These are phyloP conservation scores for Dicycla oo DNA, from an alignment of 2,888 invertebrate species.

Conservation along the genomic window DNA sequence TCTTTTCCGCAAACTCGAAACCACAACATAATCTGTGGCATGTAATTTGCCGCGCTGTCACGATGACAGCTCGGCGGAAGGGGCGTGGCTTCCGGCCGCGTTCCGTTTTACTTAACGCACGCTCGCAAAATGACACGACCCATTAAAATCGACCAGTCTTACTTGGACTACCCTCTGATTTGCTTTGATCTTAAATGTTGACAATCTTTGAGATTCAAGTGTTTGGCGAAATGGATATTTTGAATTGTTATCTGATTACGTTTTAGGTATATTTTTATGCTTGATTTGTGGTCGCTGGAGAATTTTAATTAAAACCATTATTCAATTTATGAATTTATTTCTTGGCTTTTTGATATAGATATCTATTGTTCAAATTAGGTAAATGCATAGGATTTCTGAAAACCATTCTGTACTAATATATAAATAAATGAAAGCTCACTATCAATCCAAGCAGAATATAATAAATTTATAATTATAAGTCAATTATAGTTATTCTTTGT, in stretches of 20 bases:
- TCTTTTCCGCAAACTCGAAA: slow-evolving; percentile 46
- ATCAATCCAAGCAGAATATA: too few relatives aligned
- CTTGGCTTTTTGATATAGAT: too few relatives aligned
- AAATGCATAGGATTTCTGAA: too few relatives aligned
- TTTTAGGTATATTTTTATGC: slow-evolving; percentile 24
- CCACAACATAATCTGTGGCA: slow-evolving; percentile 69
- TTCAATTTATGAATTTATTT: too few relatives aligned
- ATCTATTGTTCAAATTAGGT: too few relatives aligned
- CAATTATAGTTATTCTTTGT: too few relatives aligned
- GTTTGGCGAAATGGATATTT: slow-evolving; percentile 42
- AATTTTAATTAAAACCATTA: too few relatives aligned
- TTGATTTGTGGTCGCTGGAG: background rate
- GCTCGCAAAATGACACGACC: slow-evolving; percentile 70
- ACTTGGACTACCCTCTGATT: slow-evolving; percentile 66
- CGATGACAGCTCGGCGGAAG: slow-evolving; percentile 81
- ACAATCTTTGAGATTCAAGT: slow-evolving; percentile 60
- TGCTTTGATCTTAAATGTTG: slow-evolving; percentile 64
- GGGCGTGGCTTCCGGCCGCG: slow-evolving; percentile 85
- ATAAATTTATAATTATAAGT: too few relatives aligned
- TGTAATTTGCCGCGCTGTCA: slow-evolving; percentile 81
- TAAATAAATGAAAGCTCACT: too few relatives aligned
- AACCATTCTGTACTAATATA: too few relatives aligned
- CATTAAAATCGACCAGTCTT: slow-evolving; percentile 68
- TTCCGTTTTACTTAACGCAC: slow-evolving; percentile 80
- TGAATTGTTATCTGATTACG: slow-evolving; percentile 33